Percentiles rank a stretch among this genome's conserved stretches.
These are phyloP conservation scores for Lacanobia wlatinum DNA, from an alignment of 2,888 invertebrate genomes.

Conservation along the genomic window DNA sequence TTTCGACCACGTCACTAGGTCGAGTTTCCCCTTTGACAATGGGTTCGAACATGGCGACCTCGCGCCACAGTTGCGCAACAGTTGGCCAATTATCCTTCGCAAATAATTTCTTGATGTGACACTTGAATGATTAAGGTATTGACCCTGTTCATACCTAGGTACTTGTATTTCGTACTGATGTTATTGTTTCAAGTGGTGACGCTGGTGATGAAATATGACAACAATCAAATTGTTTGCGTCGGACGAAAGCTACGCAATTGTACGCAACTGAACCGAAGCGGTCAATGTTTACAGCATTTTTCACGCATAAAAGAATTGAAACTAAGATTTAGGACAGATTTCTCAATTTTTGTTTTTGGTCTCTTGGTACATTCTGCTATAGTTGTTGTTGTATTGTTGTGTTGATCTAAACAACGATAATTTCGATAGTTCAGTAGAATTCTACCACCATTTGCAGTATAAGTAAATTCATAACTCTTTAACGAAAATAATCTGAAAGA, in stretches of 20 bases:
- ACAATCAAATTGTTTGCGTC: slow-evolving; percentile 47
- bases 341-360: slow-evolving; percentile 21
- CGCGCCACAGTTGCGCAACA: slow-evolving; percentile 57
- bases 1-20: slow-evolving; percentile 44
- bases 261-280: slow-evolving; percentile 44
- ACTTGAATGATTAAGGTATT: slow-evolving; percentile 57
- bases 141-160: slow-evolving; percentile 59
- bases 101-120: slow-evolving; percentile 51
- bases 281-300: slow-evolving; percentile 31
- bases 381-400: too few species aligned
- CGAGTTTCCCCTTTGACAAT: slow-evolving; percentile 66
- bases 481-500: too few species aligned
- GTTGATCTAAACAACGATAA: too few species aligned
- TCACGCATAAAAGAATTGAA: slow-evolving; percentile 40
- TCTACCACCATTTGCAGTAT: too few species aligned
- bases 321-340: slow-evolving; percentile 21
- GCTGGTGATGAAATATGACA: slow-evolving; percentile 51
- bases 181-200: slow-evolving; percentile 58
- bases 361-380: not conserved
- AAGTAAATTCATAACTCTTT: too few species aligned
- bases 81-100: slow-evolving; percentile 71
- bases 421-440: too few species aligned
- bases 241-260: slow-evolving; percentile 47
- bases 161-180: slow-evolving; percentile 38
- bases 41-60: slow-evolving; percentile 58